These are phyloP conservation scores for Ichneumoninae sp. DNA, from an alignment of 2,888 invertebrate species.

Conservation along the genomic window DNA sequence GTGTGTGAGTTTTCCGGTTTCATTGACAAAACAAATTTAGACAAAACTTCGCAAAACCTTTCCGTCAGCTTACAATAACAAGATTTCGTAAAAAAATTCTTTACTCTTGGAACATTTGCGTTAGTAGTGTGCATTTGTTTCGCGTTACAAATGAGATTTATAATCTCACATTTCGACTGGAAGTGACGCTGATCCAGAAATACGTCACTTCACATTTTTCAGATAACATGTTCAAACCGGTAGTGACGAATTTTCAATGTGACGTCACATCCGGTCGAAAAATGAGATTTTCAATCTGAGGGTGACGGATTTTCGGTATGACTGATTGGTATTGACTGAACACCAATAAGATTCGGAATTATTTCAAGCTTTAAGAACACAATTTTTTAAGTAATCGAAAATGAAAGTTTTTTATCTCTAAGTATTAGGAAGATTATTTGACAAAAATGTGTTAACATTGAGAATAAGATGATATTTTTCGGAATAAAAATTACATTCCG, in stretches of 20 bases:
- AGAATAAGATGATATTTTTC: neutral
- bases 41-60: neutral
- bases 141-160: neutral
- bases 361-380: too few relatives aligned
- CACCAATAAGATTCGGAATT: too few relatives aligned
- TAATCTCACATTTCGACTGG: too few relatives aligned
- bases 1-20: neutral
- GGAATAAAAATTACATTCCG: neutral
- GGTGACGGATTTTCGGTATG: too few relatives aligned
- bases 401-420: neutral
- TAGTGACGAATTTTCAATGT: too few relatives aligned
- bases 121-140: neutral
- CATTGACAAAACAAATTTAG: neutral
- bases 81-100: neutral
- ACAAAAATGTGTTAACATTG: neutral
- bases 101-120: neutral
- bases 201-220: too few relatives aligned
- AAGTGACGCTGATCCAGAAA: too few relatives aligned
- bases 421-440: neutral
- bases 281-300: too few relatives aligned
- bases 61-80: neutral
- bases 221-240: too few relatives aligned
- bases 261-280: too few relatives aligned
- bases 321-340: too few relatives aligned
- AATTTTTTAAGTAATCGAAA: neutral